Base-by-base conservation (phyloP, 37 sponge, comb jelly and placozoan species). In the Dysidea cf. avara region DNA sequence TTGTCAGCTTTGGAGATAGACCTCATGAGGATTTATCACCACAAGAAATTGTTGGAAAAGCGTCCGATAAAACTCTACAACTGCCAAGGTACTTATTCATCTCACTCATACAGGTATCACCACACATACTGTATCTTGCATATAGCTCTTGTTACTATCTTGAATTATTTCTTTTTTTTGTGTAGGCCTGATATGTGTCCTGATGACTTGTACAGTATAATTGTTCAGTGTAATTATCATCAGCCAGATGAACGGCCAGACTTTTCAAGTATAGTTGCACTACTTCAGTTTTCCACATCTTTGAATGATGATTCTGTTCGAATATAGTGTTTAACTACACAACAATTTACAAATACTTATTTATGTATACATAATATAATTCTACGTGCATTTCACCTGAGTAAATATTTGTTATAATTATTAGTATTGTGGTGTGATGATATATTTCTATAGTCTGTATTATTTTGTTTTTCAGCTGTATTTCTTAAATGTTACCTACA, bases 111-210 rank as follows among this genome's bases (percentile, higher is more conserved):
- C n/a, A n/a, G n/a, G n/a, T n/a, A n/a, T n/a, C n/a, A n/a, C n/a
- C n/a, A n/a, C n/a, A n/a, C n/a, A n/a, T n/a, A 17, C 11, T 7
- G 16, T 36, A 64, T 7, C 20, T 64, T 7, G 20, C 7, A 13
- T 35, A 28, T 9, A 64, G 6, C 16, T 20, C 20, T 39, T 39
- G 4, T 3, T n/a, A 3, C 6, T 11, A 9, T 20, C n/a, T n/a
- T 11, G 25, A 20, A 12, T 46, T 29, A 21, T 7, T 46, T 7
- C 48, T 32, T 9, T 53, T 26, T 46, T 64, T 39, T 17, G 51
- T 35, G 0, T 28, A 83, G 83, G 53, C 83, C 83, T 52, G 69
- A 53, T 20, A 56, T 70, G 40, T 68, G 76, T 53, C 76, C 77
- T 38, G 64, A 67, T 21, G 77, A 67, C 21, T 30, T 75, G 0